Percentiles rank a stretch among this genome's conserved stretches.
Evolutionary conservation across 1,140 invertebrate species (phyloP).

Genomic region (Cyrtorhinus lividipennis): DNA sequence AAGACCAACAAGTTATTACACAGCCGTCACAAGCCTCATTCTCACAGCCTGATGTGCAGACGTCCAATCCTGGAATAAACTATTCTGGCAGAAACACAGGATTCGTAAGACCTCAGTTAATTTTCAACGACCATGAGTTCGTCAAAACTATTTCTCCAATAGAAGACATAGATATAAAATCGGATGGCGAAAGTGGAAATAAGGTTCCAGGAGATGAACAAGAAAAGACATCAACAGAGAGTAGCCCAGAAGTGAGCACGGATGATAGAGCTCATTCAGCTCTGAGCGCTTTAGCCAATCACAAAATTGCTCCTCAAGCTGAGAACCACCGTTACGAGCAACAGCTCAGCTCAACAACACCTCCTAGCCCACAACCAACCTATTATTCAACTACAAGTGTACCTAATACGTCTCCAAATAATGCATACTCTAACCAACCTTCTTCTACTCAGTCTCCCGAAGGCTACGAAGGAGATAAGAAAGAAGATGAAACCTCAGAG

Average conservation of each 20-base stretch:
- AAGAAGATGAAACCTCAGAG: slow-evolving; percentile 17
- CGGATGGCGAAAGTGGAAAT: slow-evolving; percentile 1
- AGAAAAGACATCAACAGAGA: slow-evolving; percentile 9
- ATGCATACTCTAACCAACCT: slow-evolving; percentile 25
- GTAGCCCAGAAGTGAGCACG: not conserved
- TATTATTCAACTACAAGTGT: slow-evolving; percentile 18
- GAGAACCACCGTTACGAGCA: slow-evolving; percentile 27
- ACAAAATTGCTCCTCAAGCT: not conserved
- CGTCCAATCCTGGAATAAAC: not conserved
- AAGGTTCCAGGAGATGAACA: slow-evolving; percentile 1
- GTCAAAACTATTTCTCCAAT: slow-evolving; percentile 22
- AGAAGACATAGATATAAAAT: slow-evolving; percentile 22
- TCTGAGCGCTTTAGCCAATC: not conserved
- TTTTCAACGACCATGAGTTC: slow-evolving; percentile 19
- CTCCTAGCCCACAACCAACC: slow-evolving; percentile 21
- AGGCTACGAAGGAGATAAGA: slow-evolving; percentile 24
- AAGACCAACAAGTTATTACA: not conserved
- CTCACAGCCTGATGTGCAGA: not conserved
- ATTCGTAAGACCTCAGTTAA: not conserved
- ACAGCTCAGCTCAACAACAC: slow-evolving; percentile 23
- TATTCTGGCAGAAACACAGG: not conserved
- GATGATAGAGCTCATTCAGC: not conserved
- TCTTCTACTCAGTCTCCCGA: slow-evolving; percentile 23
- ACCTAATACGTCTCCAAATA: slow-evolving; percentile 18
- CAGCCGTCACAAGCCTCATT: not conserved